Conservation (phyloP, 2,113 vertebrate species). For the Podilymbus podiceps region DNA sequence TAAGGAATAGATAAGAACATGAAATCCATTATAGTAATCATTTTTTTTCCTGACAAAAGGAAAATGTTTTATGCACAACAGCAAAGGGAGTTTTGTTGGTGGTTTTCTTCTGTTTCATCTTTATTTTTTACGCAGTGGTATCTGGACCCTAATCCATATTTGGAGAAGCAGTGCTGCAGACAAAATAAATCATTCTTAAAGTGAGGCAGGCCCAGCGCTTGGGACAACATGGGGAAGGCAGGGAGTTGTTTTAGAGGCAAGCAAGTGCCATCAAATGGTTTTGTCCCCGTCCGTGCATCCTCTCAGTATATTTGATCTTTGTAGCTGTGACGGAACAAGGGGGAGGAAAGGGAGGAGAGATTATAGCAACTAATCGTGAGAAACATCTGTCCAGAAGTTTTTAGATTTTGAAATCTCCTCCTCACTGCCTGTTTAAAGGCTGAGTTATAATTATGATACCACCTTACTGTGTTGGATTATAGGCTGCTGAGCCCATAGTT, state of each 20-base stretch:
- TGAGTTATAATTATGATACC: background rate
- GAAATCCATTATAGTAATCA: conserved; percentile 40
- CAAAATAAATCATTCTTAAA: background rate
- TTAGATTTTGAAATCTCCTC: background rate
- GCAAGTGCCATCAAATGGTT: background rate
- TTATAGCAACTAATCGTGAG: background rate
- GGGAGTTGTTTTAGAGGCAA: background rate
- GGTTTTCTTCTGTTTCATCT: conserved; percentile 6
- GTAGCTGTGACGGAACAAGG: background rate
- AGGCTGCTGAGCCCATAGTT: background rate
- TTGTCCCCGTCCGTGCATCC: background rate
- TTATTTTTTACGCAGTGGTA: background rate
- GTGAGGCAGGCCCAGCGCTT: background rate
- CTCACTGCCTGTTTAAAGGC: background rate
- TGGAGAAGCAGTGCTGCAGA: background rate
- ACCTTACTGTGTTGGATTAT: background rate
- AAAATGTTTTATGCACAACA: background rate
- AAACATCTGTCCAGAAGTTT: background rate
- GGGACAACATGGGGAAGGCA: background rate
- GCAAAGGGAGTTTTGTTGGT: background rate
- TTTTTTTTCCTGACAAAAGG: conserved; percentile 2
- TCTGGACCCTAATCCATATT: background rate
- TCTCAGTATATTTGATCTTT: background rate
- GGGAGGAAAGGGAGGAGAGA: background rate
- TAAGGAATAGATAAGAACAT: conserved; percentile 40